Evolutionary conservation across 1,140 invertebrate species (phyloP).

Genomic region (Palaemon carinicauda): DNA sequence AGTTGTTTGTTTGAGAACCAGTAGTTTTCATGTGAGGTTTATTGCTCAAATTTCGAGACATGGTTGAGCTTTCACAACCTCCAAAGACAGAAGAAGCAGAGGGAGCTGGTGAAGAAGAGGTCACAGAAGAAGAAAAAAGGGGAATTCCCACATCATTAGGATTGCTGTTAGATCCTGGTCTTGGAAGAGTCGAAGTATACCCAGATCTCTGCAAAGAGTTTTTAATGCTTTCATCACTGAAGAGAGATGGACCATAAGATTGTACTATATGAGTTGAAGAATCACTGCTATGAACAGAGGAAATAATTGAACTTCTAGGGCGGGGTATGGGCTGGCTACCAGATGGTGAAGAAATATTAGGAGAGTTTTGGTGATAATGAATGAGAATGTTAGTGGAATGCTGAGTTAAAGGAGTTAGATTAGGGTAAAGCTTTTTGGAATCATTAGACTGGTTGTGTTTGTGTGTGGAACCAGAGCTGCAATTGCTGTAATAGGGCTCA

Average conservation of each 20-base stretch:
- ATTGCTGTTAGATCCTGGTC: neutral
- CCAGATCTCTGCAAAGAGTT: constrained; percentile 42
- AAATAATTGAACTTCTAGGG: constrained; percentile 57
- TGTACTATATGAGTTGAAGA: constrained; percentile 57
- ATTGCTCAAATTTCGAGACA: neutral
- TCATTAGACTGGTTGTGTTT: neutral
- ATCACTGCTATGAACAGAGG: constrained; percentile 51
- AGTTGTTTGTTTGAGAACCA: constrained; percentile 34
- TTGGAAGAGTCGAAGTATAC: neutral
- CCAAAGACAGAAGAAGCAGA: constrained; percentile 1
- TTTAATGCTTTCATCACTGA: constrained; percentile 1
- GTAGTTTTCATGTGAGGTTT: constrained; percentile 21
- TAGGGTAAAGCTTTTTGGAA: constrained; percentile 15
- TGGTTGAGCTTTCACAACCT: neutral
- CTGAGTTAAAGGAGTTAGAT: constrained; percentile 47
- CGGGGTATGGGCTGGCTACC: constrained; percentile 33
- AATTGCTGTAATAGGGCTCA: constrained; percentile 28
- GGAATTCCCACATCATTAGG: neutral
- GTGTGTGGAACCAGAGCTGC: neutral
- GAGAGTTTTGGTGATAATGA: constrained; percentile 43
- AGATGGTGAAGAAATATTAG: neutral
- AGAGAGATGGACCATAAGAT: constrained; percentile 44
- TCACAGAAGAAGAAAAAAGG: constrained; percentile 9
- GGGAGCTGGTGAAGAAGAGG: constrained; percentile 13
- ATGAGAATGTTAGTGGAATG: constrained; percentile 59